Percentiles rank a stretch among this genome's conserved stretches.
phyloP scores from a whole-genome alignment of 2,113 vertebrate species.

The Neoarius graeffei region DNA sequence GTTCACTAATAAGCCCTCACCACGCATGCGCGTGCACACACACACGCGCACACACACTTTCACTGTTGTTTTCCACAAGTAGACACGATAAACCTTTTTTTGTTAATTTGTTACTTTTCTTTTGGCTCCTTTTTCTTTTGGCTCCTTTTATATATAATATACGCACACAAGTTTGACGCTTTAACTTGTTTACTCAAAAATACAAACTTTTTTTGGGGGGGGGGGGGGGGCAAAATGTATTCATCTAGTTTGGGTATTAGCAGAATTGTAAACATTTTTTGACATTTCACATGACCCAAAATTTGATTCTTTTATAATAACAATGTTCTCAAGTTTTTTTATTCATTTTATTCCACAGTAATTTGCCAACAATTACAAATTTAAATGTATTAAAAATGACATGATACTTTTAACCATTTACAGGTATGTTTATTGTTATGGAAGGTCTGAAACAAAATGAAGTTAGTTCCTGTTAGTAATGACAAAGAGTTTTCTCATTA shows the following conservation, averaged over 20 bases:
- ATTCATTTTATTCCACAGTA: background rate
- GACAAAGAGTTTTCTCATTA: background rate
- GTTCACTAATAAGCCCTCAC: conserved; percentile 6
- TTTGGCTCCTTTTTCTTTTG: background rate
- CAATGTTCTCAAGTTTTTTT: background rate
- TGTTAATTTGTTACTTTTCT: background rate
- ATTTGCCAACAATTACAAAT: background rate
- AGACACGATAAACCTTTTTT: background rate
- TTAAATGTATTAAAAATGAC: background rate
- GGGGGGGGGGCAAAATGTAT: background rate
- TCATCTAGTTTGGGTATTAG: background rate
- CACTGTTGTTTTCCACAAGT: background rate
- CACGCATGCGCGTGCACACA: no score
- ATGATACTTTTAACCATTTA: background rate
- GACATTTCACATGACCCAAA: background rate
- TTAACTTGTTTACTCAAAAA: background rate
- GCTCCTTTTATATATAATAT: no score
- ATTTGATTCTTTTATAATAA: background rate
- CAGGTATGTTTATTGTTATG: background rate
- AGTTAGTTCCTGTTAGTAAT: background rate
- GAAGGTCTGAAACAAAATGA: no score
- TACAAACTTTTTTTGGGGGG: background rate
- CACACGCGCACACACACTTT: background rate
- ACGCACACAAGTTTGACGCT: background rate
- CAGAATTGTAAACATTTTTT: background rate